Base-by-base conservation (phyloP, 2,888 invertebrate species). In the Odontocolon sp. region DNA sequence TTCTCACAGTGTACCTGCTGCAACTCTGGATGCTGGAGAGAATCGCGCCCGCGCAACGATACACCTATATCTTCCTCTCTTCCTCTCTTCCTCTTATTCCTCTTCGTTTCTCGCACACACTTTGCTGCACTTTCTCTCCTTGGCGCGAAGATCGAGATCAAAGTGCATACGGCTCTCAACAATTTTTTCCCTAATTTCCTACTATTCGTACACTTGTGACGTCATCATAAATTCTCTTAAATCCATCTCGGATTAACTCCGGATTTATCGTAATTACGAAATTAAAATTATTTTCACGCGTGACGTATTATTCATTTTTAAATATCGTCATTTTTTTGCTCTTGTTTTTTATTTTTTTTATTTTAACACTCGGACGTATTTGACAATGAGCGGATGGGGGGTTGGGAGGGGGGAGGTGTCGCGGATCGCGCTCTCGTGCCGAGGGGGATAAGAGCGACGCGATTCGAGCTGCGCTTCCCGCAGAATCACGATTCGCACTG, bases 401-500 rank as follows among this genome's bases (percentile, higher is more conserved):
- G 28, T 28, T 3, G 3, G 28, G 28, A 4, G 28, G 28, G 28
- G 3, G 28, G 28, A 3, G 6, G 28, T 14, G 16, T 21, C 36
- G 50, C 50, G 38, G 16, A 14, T 50, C 36, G 9, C 64, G 50
- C 36, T 36, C 52, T 31, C 52, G 2, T 16, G 23, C 33, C 38
- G 64, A 59, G 50, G 72, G 42, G 36, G 45, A 68, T 40, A 33
- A 61, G 74, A 74, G 59, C 64, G 21, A 77, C 68, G 63, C 70
- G 70, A 64, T 67, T 76, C 70, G 59, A 85, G 87, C 83, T 87
- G 84, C 86, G 87, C 86, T 85, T 84, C 83, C 83, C 85, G 86
- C 88, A 87, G 88, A 88, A 88, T 89, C 88, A 88, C 89, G 87
- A 88, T 88, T 84, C 88, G 88, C 87, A 89, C 89, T 89, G 88